These are phyloP conservation scores for Phoeniculus purpureus DNA, from an alignment of 2,797 vertebrate genomes.

Conservation along the genomic window DNA sequence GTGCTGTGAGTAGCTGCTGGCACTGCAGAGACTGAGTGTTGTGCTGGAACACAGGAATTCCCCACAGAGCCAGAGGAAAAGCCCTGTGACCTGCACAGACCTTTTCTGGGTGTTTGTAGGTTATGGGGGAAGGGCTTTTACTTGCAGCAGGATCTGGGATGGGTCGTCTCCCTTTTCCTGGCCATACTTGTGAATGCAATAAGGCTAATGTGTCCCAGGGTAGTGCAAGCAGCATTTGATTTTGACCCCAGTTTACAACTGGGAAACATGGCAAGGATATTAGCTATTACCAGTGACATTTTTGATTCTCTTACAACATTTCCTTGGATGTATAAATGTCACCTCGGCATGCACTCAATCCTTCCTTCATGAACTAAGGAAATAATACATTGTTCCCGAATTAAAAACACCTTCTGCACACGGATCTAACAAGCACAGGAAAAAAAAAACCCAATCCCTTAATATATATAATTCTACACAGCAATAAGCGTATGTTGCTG, in stretches of 20 bases:
- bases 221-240: background rate
- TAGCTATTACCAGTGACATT: constrained; percentile 29
- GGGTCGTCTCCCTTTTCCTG: background rate
- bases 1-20: background rate
- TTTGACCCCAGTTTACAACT: constrained; percentile 19
- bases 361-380: background rate
- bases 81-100: background rate
- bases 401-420: background rate
- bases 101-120: background rate
- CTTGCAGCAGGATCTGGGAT: background rate
- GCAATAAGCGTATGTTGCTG: constrained; percentile 5
- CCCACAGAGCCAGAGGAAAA: background rate
- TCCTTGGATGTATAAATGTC: constrained; percentile 28
- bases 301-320: constrained; percentile 13
- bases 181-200: background rate
- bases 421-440: background rate
- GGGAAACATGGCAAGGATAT: background rate
- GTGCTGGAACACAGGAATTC: fast-evolving
- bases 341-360: constrained; percentile 30
- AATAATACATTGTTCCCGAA: background rate
- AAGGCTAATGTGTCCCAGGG: background rate
- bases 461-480: background rate
- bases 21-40: fast-evolving
- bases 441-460: background rate
- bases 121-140: background rate